Evolutionary conservation across 2,888 invertebrate species (phyloP).

Genomic region (Drosophila greeni): DNA sequence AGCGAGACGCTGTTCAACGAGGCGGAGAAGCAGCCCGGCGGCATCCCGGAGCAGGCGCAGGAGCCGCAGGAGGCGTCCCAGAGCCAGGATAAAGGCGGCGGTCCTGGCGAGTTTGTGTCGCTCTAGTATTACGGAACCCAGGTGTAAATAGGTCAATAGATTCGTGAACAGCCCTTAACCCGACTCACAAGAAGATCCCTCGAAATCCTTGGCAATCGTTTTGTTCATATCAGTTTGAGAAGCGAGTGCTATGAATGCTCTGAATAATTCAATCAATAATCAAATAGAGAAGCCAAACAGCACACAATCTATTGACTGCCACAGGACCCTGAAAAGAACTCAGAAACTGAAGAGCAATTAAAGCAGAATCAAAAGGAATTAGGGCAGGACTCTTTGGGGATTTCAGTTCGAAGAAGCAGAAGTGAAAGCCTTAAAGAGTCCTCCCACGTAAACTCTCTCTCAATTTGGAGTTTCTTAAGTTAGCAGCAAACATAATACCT

Average conservation of each 20-base stretch:
- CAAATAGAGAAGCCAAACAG: conserved; percentile 9
- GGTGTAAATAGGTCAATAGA: conserved; percentile 75
- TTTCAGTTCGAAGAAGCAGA: background rate
- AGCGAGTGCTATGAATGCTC: conserved; percentile 23
- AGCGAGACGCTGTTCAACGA: conserved; percentile 77
- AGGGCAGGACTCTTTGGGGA: background rate
- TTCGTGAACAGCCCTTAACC: conserved; percentile 35
- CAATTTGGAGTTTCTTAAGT: conserved; percentile 42
- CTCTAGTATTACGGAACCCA: conserved; percentile 79
- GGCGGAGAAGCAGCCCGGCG: conserved; percentile 61
- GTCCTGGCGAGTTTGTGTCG: conserved; percentile 76
- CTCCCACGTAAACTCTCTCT: conserved; percentile 1
- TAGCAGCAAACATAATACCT: conserved; percentile 18
- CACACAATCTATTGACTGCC: conserved; percentile 65
- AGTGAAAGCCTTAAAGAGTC: background rate
- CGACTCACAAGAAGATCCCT: background rate
- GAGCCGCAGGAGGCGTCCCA: conserved; percentile 53
- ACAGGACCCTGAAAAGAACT: conserved; percentile 13
- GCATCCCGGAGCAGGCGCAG: conserved; percentile 47
- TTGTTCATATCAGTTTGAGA: conserved; percentile 64
- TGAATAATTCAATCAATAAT: conserved; percentile 5
- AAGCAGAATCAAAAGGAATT: conserved; percentile 45
- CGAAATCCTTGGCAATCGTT: conserved; percentile 59
- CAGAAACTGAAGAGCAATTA: conserved; percentile 52
- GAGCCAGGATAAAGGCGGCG: conserved; percentile 64